Evolutionary conservation across 2,113 vertebrate species (phyloP).

Genomic region (Sceloporus undulatus): DNA sequence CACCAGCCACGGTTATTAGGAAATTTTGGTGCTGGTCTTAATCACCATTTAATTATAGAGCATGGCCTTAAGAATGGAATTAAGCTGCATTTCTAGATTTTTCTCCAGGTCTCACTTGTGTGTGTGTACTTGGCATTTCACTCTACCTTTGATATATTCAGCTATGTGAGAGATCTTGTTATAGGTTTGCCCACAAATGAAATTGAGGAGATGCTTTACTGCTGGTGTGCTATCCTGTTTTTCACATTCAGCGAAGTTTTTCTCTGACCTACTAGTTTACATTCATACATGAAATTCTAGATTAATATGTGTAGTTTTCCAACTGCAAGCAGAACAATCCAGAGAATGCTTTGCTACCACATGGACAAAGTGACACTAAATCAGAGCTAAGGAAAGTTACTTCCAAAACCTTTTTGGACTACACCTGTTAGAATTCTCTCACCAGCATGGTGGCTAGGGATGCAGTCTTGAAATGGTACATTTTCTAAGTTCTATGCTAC

Average conservation of each 20-base stretch:
- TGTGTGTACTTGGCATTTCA: conserved; percentile 4
- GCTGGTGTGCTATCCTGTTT: not conserved
- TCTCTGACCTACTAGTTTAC: not conserved
- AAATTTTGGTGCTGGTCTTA: conserved; percentile 12
- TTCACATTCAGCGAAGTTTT: not conserved
- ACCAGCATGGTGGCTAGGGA: no score
- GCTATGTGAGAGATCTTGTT: conserved; percentile 45
- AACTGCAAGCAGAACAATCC: not conserved
- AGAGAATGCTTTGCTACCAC: not conserved
- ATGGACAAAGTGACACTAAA: not conserved
- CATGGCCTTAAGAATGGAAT: not conserved
- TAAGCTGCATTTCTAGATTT: not conserved
- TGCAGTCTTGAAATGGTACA: no score
- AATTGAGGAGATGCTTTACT: conserved; percentile 39
- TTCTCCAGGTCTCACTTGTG: conserved; percentile 8
- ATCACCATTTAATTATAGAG: rapidly evolving
- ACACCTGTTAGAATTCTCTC: no score
- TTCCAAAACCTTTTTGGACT: no score
- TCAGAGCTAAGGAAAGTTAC: not conserved
- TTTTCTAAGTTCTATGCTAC: not conserved
- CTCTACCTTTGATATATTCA: conserved; percentile 53
- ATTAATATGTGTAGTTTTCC: not conserved
- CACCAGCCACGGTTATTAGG: not conserved
- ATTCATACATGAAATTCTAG: not conserved
- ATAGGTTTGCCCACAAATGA: conserved; percentile 14